phyloP scores from a whole-genome alignment of 2,113 vertebrate genomes.

The Ictalurus punctatus region DNA sequence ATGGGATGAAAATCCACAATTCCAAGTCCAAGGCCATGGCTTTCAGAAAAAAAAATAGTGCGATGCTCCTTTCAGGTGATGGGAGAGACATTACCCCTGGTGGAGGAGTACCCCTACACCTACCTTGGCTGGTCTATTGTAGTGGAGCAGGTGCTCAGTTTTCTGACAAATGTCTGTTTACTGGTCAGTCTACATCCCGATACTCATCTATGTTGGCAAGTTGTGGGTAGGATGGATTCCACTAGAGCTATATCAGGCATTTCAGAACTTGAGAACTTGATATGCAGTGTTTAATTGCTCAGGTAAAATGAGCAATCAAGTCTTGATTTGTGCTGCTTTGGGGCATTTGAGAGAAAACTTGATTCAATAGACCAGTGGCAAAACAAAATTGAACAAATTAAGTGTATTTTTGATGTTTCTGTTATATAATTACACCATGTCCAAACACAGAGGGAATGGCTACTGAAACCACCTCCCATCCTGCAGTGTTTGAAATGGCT shows the following conservation, averaged over 20 bases:
- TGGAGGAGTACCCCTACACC: not conserved
- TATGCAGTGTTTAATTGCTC: not conserved
- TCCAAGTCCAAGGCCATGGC: not conserved
- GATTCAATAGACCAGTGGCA: not conserved
- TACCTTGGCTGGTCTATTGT: not conserved
- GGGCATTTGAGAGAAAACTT: not conserved
- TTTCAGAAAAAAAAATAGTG: not conserved
- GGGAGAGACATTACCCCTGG: not conserved
- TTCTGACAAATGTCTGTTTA: not conserved
- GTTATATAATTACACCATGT: constrained; percentile 4
- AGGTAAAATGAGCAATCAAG: not conserved
- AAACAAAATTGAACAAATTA: not conserved
- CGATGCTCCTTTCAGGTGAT: not conserved
- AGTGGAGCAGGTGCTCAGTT: not conserved
- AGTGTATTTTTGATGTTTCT: not conserved
- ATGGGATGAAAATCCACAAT: not conserved
- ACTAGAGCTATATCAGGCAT: not conserved
- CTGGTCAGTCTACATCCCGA: not conserved
- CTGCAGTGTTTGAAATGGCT: constrained; percentile 18
- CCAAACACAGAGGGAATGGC: not conserved
- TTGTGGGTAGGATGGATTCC: not conserved
- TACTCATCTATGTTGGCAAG: not conserved
- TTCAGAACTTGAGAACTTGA: not conserved
- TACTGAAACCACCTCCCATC: constrained; percentile 20
- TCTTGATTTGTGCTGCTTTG: not conserved